Evolutionary conservation across 2,797 vertebrate species (phyloP).

Genomic region (Yasuhikotakia modesta): DNA sequence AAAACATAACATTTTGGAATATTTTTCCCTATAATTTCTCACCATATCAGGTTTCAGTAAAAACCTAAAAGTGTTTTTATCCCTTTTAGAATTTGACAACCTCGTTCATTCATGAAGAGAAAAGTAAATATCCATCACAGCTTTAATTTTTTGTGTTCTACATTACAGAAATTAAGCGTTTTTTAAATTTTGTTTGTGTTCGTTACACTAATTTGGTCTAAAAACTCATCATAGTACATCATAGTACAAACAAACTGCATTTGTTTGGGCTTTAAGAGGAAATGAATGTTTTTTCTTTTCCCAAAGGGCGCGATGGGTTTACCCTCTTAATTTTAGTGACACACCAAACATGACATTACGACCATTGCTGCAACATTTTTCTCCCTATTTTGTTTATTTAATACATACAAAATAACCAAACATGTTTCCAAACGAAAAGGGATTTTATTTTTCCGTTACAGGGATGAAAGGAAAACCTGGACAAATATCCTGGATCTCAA

Average conservation of each 20-base stretch:
- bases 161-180: too few relatives aligned
- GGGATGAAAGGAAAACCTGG: slow-evolving; percentile 7
- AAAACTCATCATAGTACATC: too few relatives aligned
- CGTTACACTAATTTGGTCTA: too few relatives aligned
- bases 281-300: slow-evolving; percentile 19
- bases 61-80: too few relatives aligned
- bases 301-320: slow-evolving; percentile 39
- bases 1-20: too few relatives aligned
- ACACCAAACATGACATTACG: slow-evolving; percentile 59
- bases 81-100: background rate
- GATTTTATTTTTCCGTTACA: slow-evolving; percentile 56
- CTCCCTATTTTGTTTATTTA: slow-evolving; percentile 30
- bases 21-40: background rate
- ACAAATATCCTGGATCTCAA: background rate
- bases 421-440: slow-evolving; percentile 30
- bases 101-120: background rate
- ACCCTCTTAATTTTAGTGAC: slow-evolving; percentile 49
- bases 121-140: background rate
- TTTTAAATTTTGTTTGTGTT: too few relatives aligned
- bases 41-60: too few relatives aligned
- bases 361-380: slow-evolving; percentile 50
- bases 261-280: slow-evolving; percentile 12
- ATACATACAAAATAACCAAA: slow-evolving; percentile 42
- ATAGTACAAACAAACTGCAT: background rate
- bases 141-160: too few relatives aligned